A percentile compares a stretch with the other conserved stretches of the same genome.
Evolutionary conservation across 2,888 invertebrate species (phyloP).

Genomic region (Sphecodes monilicornis): DNA sequence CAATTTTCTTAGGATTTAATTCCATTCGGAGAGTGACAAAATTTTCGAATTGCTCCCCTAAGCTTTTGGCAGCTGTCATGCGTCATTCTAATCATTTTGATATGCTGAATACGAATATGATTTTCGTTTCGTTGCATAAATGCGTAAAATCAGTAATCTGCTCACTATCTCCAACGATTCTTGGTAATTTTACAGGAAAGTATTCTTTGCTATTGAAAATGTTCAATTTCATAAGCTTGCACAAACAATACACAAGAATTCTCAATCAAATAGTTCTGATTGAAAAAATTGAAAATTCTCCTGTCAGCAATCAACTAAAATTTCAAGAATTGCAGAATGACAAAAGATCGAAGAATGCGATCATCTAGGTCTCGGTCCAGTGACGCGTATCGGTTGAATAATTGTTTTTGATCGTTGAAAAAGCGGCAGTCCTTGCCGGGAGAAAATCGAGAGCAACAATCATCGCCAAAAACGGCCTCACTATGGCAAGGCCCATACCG

Average conservation of each 20-base stretch:
- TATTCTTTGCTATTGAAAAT: not conserved
- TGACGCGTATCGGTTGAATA: not conserved
- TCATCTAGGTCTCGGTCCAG: not conserved
- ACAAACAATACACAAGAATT: too few species aligned
- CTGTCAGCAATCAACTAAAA: not conserved
- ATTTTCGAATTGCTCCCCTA: too few species aligned
- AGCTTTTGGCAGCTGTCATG: too few species aligned
- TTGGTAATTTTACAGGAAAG: not conserved
- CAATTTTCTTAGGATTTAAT: too few species aligned
- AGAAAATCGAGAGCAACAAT: constrained; percentile 34
- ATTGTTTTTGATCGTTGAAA: not conserved
- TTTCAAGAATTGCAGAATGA: not conserved
- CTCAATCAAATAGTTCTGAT: too few species aligned
- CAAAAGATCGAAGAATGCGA: not conserved
- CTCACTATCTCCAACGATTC: not conserved
- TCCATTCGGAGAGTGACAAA: too few species aligned
- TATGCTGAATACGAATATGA: too few species aligned
- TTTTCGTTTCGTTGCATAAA: too few species aligned
- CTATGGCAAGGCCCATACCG: constrained; percentile 26
- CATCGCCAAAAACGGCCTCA: constrained; percentile 34
- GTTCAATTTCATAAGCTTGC: not conserved
- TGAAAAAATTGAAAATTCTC: not conserved
- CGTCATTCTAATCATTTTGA: too few species aligned
- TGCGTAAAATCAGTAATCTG: not conserved
- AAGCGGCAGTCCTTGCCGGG: constrained; percentile 24